phyloP scores from a whole-genome alignment of 2,113 vertebrate species.

The Cheirogaleus medius region DNA sequence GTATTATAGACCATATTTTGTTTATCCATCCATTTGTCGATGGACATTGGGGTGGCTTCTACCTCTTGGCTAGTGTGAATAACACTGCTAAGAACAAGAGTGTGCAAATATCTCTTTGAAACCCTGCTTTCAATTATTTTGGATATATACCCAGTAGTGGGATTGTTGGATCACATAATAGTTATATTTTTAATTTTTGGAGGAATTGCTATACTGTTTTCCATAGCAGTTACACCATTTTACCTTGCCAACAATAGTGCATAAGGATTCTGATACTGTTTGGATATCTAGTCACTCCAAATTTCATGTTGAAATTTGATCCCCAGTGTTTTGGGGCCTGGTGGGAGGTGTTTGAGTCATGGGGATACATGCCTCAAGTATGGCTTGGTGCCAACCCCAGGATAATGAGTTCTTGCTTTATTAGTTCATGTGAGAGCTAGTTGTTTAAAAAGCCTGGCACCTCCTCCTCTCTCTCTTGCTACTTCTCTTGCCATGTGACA shows the following conservation, averaged over 20 bases:
- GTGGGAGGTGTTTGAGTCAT: too few species aligned
- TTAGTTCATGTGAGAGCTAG: too few species aligned
- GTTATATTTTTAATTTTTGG: not conserved
- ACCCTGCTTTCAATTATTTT: not conserved
- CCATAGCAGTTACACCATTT: not conserved
- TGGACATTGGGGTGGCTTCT: not conserved
- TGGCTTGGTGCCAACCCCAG: too few species aligned
- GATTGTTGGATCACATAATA: not conserved
- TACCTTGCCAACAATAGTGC: not conserved
- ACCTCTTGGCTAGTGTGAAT: not conserved
- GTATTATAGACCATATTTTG: not conserved
- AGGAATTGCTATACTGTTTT: not conserved
- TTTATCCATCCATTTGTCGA: not conserved
- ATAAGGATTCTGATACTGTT: not conserved
- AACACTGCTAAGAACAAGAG: not conserved
- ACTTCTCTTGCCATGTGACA: too few species aligned
- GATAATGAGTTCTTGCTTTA: too few species aligned
- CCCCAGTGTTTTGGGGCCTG: too few species aligned
- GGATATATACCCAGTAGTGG: not conserved
- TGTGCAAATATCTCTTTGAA: not conserved
- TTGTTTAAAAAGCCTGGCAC: too few species aligned
- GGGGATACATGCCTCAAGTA: too few species aligned
- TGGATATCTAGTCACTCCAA: too few species aligned
- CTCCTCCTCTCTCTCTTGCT: too few species aligned
- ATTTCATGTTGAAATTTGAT: too few species aligned